Base-by-base conservation (phyloP, 2,888 invertebrate species). In the Dasypolia templi region DNA sequence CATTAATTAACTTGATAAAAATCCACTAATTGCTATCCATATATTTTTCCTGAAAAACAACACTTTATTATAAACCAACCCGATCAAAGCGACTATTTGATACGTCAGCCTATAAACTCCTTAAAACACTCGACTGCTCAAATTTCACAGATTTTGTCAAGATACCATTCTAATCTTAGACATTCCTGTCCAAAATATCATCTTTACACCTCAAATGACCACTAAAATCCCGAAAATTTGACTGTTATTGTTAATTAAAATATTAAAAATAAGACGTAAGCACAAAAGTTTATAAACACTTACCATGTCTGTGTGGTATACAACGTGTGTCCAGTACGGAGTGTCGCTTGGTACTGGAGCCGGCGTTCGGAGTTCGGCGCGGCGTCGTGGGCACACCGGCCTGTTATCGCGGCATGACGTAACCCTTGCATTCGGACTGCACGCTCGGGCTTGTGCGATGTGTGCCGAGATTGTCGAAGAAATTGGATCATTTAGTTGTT, bases 371-470 rank as follows among this genome's bases (percentile, higher is more conserved):
- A 59, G 58, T 29, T 19, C 32, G 35, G n/a, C 53, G 46, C 66
- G 66, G 46, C 72, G 63, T 70, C 79, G 84, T 81, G 62, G 76
- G 72, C 79, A 83, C 76, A 78, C 86, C 82, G 81, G 75, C 78
- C 77, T 81, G 85, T 93, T 93, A 93, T 93, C 93, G 88, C 69
- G 67, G 12, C 81, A 86, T 93, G 93, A 93, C 93, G 93, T 91
- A 92, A 93, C 83, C 80, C 86, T 86, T 92, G 92, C 93, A 92
- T 91, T 89, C 87, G 88, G 89, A 82, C 85, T 91, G 91, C 91
- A 89, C 89, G 87, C 87, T 71, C 70, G 70, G 64, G 64, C 61
- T 70, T 79, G 77, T 63, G 72, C 77, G 76, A 75, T 70, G 77
- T 74, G 63, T 73, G 70, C 77, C 73, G 73, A 76, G 83, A 79